Evolutionary conservation across 2,113 vertebrate species (phyloP).

Genomic region (Cavia porcellus): DNA sequence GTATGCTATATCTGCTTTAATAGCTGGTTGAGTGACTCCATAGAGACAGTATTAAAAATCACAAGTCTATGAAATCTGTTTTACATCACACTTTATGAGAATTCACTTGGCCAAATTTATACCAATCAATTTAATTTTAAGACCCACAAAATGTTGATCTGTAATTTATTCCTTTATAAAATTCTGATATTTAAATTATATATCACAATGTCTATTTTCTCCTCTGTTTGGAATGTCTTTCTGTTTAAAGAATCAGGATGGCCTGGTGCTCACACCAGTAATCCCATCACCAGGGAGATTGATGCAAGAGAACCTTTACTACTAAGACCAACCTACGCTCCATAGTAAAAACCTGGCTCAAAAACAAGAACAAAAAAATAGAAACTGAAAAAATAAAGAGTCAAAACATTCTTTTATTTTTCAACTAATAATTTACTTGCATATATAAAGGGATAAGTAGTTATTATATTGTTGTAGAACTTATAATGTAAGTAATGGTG

Average conservation of each 20-base stretch:
- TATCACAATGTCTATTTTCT: background rate
- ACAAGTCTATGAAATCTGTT: background rate
- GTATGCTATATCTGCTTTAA: fast-evolving
- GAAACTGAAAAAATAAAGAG: background rate
- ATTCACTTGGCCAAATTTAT: slow-evolving; percentile 30
- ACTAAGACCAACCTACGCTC: background rate
- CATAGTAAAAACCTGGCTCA: too few relatives aligned
- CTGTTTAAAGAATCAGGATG: background rate
- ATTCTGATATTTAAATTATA: background rate
- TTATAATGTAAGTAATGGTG: slow-evolving; percentile 69
- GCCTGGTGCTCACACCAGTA: background rate
- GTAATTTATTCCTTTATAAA: slow-evolving; percentile 30
- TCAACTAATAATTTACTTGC: slow-evolving; percentile 23
- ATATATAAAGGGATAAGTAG: background rate
- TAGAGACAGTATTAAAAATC: background rate
- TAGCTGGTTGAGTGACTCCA: background rate
- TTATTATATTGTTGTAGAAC: slow-evolving; percentile 57
- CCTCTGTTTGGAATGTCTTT: background rate
- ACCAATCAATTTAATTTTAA: background rate
- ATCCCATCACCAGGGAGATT: background rate
- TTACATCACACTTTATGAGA: background rate
- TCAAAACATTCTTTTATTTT: slow-evolving; percentile 21
- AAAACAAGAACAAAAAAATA: background rate
- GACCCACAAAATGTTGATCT: background rate
- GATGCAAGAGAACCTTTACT: background rate